Conservation (phyloP, 2,113 vertebrate genomes). For the Boulengeromyrus knoepffleri region DNA sequence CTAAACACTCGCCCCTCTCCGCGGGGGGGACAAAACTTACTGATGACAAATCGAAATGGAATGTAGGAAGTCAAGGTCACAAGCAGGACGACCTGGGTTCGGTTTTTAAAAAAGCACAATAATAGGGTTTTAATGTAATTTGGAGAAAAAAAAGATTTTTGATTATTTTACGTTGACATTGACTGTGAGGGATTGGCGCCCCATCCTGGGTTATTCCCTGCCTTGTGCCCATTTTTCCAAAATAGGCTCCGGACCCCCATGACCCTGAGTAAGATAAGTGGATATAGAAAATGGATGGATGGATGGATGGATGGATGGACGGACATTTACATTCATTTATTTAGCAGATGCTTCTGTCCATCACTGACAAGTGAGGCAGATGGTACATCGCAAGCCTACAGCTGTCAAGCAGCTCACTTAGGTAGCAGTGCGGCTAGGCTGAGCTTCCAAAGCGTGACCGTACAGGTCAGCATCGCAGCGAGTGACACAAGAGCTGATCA, state of each 20-base stretch:
- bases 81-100: background rate
- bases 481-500: background rate
- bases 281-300: background rate
- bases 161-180: background rate
- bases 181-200: background rate
- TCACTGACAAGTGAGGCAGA: background rate
- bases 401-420: background rate
- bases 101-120: background rate
- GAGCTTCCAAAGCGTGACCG: background rate
- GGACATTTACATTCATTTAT: background rate
- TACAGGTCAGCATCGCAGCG: background rate
- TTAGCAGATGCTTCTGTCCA: background rate
- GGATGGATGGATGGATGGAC: background rate
- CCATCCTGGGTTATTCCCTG: background rate
- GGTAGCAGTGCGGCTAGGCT: background rate
- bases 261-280: background rate
- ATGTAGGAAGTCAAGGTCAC: background rate
- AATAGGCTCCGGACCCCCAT: background rate
- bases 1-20: no score
- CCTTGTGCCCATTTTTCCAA: background rate
- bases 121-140: background rate
- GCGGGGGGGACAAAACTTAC: background rate
- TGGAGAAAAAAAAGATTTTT: background rate
- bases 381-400: background rate
- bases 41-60: background rate